Conservation (phyloP, 2,113 vertebrate genomes). For the Oceanodroma tethys region DNA sequence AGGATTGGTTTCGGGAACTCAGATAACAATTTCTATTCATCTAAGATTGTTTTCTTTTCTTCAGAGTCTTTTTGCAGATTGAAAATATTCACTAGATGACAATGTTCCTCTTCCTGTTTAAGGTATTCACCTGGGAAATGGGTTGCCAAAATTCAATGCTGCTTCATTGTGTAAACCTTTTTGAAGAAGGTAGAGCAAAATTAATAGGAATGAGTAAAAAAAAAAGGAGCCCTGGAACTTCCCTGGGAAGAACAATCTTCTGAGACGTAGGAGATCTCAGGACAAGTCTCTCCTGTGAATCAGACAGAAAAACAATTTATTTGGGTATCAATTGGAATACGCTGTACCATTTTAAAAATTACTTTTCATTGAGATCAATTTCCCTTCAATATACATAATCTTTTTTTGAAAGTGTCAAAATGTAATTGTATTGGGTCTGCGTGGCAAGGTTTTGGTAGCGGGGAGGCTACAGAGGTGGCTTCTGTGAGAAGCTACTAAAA, state of each 20-base stretch:
- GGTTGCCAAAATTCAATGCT: neutral
- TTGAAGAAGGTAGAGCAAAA: neutral
- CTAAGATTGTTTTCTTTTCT: neutral
- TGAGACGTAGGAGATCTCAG: neutral
- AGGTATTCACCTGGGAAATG: neutral
- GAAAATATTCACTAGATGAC: neutral
- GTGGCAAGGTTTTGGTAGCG: neutral
- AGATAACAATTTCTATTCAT: neutral
- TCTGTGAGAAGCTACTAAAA: neutral
- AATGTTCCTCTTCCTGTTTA: neutral
- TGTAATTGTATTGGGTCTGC: neutral
- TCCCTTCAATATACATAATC: neutral
- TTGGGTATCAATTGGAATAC: neutral
- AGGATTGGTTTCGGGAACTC: neutral
- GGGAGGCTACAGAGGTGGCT: neutral
- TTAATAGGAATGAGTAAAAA: neutral
- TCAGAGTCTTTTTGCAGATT: neutral
- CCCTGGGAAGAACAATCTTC: neutral
- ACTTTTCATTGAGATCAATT: neutral
- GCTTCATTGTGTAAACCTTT: neutral
- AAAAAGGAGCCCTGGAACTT: rapidly evolving
- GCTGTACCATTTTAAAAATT: neutral
- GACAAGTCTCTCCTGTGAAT: neutral
- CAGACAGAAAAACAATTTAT: neutral
- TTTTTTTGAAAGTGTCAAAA: neutral